These are phyloP conservation scores for Callipepla californica DNA, from an alignment of 2,113 vertebrate genomes.

Conservation along the genomic window DNA sequence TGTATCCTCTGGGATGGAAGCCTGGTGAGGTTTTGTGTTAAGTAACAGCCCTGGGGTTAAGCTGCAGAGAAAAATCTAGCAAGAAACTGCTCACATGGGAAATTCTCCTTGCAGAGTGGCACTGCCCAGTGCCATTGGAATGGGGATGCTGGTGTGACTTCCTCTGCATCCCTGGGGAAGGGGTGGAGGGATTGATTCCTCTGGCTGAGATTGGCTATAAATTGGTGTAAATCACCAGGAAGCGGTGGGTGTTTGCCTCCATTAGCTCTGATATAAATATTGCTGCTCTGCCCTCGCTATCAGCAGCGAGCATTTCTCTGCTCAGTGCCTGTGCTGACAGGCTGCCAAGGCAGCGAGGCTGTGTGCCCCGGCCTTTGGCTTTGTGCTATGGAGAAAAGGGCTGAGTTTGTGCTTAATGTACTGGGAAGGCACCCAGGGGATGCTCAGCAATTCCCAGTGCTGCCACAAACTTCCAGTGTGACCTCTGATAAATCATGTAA, in stretches of 20 bases:
- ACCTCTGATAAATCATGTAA: conserved; percentile 2
- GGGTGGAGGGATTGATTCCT: neutral
- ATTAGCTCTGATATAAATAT: neutral
- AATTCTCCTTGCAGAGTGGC: neutral
- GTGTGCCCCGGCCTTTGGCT: neutral
- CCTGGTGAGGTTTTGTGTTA: neutral
- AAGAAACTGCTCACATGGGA: fast-evolving
- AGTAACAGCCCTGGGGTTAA: neutral
- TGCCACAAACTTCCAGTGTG: conserved; percentile 19
- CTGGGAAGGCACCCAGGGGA: neutral
- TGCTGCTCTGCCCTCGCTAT: neutral
- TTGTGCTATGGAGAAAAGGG: neutral
- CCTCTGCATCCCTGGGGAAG: neutral
- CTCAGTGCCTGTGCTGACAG: neutral
- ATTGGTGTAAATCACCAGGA: neutral
- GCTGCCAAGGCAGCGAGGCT: neutral
- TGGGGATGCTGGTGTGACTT: fast-evolving
- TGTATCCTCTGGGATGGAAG: neutral
- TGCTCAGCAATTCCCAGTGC: conserved; percentile 3
- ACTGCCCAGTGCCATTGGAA: fast-evolving
- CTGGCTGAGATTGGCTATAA: neutral
- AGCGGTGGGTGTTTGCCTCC: neutral
- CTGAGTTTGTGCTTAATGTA: neutral
- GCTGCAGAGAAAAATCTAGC: neutral
- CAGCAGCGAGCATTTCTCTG: neutral